Conservation (phyloP, 1,140 invertebrate species). For the Lordiphosa clarofinis region DNA sequence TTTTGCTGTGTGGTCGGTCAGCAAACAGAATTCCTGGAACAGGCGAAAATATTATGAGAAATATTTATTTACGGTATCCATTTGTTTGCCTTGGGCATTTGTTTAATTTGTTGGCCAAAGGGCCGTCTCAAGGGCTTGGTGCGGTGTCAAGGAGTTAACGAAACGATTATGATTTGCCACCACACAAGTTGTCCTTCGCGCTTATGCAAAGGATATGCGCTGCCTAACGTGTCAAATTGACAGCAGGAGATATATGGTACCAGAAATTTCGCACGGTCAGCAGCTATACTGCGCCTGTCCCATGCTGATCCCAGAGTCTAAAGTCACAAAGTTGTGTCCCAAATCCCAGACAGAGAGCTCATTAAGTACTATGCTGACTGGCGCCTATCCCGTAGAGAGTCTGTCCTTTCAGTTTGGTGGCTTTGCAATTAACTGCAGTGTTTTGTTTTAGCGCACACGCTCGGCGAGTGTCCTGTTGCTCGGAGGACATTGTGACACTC, state of each 20-base stretch:
- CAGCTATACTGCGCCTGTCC: conserved; percentile 44
- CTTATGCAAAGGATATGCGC: conserved; percentile 36
- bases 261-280: conserved; percentile 62
- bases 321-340: conserved; percentile 16
- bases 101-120: conserved; percentile 1
- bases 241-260: conserved; percentile 39
- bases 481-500: conserved; percentile 36
- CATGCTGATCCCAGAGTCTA: conserved; percentile 40
- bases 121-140: conserved; percentile 11
- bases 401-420: conserved; percentile 62
- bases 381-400: conserved; percentile 67
- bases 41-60: conserved; percentile 73
- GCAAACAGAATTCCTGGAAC: conserved; percentile 45
- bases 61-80: conserved; percentile 45
- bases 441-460: conserved; percentile 40
- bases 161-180: conserved; percentile 72
- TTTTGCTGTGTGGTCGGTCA: conserved; percentile 48
- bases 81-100: conserved; percentile 30
- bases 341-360: conserved; percentile 42
- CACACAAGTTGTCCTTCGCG: conserved; percentile 50
- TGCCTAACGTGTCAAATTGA: conserved; percentile 62
- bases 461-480: conserved; percentile 33
- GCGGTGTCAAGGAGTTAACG: conserved; percentile 63
- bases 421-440: conserved; percentile 75
- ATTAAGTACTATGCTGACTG: conserved; percentile 49